phyloP scores from a whole-genome alignment of 2,888 invertebrate species.

The Candidula unifasciata region DNA sequence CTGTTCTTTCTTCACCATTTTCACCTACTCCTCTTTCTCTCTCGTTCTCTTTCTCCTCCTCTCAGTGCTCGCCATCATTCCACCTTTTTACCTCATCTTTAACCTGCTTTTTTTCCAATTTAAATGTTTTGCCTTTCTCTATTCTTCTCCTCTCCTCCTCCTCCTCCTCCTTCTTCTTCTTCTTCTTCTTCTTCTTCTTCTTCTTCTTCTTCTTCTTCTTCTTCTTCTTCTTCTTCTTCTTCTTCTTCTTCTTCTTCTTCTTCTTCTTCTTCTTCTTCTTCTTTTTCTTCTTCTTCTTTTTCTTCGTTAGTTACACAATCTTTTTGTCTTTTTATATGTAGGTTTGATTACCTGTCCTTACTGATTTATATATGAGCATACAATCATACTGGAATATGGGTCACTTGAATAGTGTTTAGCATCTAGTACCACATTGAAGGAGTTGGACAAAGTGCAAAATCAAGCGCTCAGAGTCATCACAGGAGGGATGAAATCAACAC shows the following conservation, averaged over 20 bases:
- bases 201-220: slow-evolving; percentile 4
- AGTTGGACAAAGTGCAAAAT: no score
- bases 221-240: neutral
- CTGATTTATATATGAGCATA: no score
- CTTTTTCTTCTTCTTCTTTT: no score
- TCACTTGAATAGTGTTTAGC: no score
- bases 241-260: neutral
- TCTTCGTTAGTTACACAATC: no score
- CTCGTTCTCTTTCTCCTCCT: slow-evolving; percentile 26
- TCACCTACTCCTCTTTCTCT: slow-evolving; percentile 49
- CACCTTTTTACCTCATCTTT: slow-evolving; percentile 14
- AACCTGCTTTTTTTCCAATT: slow-evolving; percentile 6
- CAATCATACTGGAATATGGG: no score
- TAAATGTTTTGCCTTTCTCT: slow-evolving; percentile 6
- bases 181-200: slow-evolving; percentile 30
- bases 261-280: neutral
- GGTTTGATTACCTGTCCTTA: no score
- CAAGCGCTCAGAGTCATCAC: no score
- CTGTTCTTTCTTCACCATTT: slow-evolving; percentile 49
- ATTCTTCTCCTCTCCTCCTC: slow-evolving; percentile 12
- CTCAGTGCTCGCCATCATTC: slow-evolving; percentile 18
- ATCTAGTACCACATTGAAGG: no score
- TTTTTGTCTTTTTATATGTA: no score
- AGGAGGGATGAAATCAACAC: no score
- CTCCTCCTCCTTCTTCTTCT: slow-evolving; percentile 16